Conservation (phyloP, 2,113 vertebrate genomes). For the Oncorhynchus nerka region DNA sequence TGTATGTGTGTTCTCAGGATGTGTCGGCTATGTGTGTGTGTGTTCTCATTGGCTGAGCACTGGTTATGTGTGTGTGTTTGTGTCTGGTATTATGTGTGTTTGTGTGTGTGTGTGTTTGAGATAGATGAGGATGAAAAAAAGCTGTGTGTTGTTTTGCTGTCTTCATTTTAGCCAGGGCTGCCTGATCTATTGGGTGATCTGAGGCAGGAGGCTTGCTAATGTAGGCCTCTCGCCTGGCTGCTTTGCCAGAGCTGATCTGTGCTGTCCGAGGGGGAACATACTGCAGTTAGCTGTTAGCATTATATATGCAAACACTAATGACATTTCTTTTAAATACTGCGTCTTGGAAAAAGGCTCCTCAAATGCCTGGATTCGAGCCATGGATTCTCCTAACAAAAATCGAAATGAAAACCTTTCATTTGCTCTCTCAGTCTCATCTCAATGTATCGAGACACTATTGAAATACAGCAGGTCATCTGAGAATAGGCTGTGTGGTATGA, state of each 20-base stretch:
- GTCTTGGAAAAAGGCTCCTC: too few relatives aligned
- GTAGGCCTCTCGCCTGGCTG: slow-evolving; percentile 37
- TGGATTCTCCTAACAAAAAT: too few relatives aligned
- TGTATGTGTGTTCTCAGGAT: slow-evolving; percentile 20
- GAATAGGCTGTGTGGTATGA: too few relatives aligned
- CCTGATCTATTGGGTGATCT: slow-evolving; percentile 39
- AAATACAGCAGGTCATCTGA: too few relatives aligned
- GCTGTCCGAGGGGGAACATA: slow-evolving; percentile 21
- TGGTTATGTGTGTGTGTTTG: background rate
- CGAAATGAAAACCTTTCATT: too few relatives aligned
- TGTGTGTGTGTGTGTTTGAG: slow-evolving; percentile 21
- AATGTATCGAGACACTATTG: too few relatives aligned
- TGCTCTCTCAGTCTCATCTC: too few relatives aligned
- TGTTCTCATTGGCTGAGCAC: background rate
- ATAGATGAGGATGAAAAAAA: background rate
- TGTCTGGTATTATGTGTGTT: slow-evolving; percentile 11
- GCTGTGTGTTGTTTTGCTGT: background rate
- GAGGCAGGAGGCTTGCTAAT: slow-evolving; percentile 37
- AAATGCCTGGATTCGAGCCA: too few relatives aligned
- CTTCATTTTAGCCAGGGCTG: background rate
- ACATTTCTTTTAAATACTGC: background rate
- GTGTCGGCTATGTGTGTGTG: background rate
- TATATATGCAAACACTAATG: background rate
- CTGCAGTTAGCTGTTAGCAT: slow-evolving; percentile 4
- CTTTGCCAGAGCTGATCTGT: background rate